Conservation (phyloP, 1,140 invertebrate species). For the Drosophila obscura region DNA sequence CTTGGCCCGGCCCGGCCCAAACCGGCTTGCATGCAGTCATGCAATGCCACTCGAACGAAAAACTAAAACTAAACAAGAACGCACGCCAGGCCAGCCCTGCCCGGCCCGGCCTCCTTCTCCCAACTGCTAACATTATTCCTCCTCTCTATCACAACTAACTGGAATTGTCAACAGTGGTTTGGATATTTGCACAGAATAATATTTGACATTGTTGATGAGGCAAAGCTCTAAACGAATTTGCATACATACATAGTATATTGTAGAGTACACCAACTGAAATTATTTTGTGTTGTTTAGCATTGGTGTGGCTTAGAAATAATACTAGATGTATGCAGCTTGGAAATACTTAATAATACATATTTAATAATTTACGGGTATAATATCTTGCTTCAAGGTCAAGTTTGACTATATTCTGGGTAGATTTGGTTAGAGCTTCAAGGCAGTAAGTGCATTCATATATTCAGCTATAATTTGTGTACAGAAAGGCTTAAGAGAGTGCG, state of each 20-base stretch:
- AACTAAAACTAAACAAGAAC: slow-evolving; percentile 65
- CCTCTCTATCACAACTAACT: slow-evolving; percentile 14
- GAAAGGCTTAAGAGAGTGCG: no score
- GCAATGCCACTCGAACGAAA: slow-evolving; percentile 67
- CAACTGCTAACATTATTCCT: neutral
- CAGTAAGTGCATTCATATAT: no score
- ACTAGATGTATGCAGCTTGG: no score
- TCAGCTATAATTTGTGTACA: no score
- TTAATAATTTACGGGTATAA: no score
- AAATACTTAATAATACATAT: no score
- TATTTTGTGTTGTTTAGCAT: neutral
- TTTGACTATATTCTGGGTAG: no score
- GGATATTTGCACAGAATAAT: slow-evolving; percentile 24
- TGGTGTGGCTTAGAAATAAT: no score
- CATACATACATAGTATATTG: no score
- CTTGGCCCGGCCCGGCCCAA: slow-evolving; percentile 51
- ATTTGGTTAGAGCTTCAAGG: no score
- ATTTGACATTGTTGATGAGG: slow-evolving; percentile 19
- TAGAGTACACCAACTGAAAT: slow-evolving; percentile 8
- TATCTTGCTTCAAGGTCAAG: no score
- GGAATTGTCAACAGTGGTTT: slow-evolving; percentile 57
- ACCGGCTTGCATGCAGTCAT: slow-evolving; percentile 71
- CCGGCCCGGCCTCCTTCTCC: neutral
- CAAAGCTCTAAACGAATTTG: neutral
- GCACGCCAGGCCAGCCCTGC: slow-evolving; percentile 38